Base-by-base conservation (phyloP, 1,140 invertebrate genomes). In the Glomeris maerens region DNA sequence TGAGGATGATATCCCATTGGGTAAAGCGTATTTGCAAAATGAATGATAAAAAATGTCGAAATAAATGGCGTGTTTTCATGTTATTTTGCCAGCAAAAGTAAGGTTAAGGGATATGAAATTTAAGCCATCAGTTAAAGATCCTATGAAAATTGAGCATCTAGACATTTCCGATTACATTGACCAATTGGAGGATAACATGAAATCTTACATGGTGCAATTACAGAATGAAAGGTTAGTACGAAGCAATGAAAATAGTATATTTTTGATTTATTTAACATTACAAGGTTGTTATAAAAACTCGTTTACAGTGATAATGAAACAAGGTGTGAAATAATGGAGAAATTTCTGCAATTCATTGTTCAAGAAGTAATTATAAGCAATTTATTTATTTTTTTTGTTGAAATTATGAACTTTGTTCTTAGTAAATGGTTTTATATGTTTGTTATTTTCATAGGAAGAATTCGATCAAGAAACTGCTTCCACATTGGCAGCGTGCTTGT, bases 1-100 rank as follows among this genome's bases (percentile, higher is more conserved):
- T 47, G 70, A 73, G 62, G 87, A 91, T 59, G 85, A 90, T 62
- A 74, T 87, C 50, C 83, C 83, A 28, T 63, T 85, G 27, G 79
- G 81, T 47, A 79, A 79, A 10, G 38, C 26, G n/a, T n/a, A n/a
- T n/a, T n/a, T n/a, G n/a, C n/a, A n/a, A n/a, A n/a, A n/a, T n/a
- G n/a, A n/a, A n/a, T n/a, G n/a, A n/a, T n/a, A n/a, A n/a, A n/a
- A n/a, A n/a, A n/a, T n/a, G n/a, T n/a, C n/a, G n/a, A n/a, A n/a
- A n/a, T n/a, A n/a, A n/a, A n/a, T n/a, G n/a, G n/a, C n/a, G n/a
- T n/a, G n/a, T n/a, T n/a, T n/a, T n/a, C n/a, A n/a, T n/a, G n/a
- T n/a, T n/a, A n/a, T 42, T 27, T 50, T 60, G 58, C 27, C 57
- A 69, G 66, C 63, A 4, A 65, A 68, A 60, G 55, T 66, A 22